Evolutionary conservation across 2,888 invertebrate genomes (phyloP), one percentile per base, ranked within the genome.

Genomic region (Cataglyphis cursor): DNA sequence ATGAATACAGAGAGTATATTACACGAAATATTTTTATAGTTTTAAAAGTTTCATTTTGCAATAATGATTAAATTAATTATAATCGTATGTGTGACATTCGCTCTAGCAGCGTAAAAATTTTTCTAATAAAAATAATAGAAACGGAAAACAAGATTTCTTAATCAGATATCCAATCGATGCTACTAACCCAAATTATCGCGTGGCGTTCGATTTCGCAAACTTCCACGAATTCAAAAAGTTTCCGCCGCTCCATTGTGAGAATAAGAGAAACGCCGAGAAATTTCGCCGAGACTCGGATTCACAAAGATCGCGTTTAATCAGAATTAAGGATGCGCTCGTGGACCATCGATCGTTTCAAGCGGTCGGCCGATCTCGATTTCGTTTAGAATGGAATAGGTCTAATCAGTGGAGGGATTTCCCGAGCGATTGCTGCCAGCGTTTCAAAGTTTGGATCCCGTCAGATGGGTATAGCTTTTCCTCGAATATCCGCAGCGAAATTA

Each of bases 271-370:
- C 65, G 61, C 48, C n/a, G 8, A 48, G 61, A 59, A 80, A 78
- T 78, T 51, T 81, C 66, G 24, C 78, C 51, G 61, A 65, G 54
- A 51, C 48, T 82, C 64, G 41, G 59, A 59, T 66, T 68, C 61
- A 28, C 81, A 64, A 84, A 88, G 86, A 88, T 88, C 86, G 80
- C 89, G 85, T 90, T 88, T 88, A 89, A 89, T 90, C 89, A 85
- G 88, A 90, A 90, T 90, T 89, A 90, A 90, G 81, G 83, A 80
- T 83, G 82, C 80, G 83, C 83, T 87, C 80, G 85, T 15, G 81
- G 82, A 31, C 65, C 84, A 81, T 87, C 83, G 83, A 81, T 85
- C 48, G 65, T 66, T 59, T 57, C 54, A 73, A 74, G 65, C 62
- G 76, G 82, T 74, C 85, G 83, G 82, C 24, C 65, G 82, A 85